Evolutionary conservation across 2,888 invertebrate genomes (phyloP), one percentile per base, ranked within the genome.

Genomic region (Exephanes ischioxanthus): DNA sequence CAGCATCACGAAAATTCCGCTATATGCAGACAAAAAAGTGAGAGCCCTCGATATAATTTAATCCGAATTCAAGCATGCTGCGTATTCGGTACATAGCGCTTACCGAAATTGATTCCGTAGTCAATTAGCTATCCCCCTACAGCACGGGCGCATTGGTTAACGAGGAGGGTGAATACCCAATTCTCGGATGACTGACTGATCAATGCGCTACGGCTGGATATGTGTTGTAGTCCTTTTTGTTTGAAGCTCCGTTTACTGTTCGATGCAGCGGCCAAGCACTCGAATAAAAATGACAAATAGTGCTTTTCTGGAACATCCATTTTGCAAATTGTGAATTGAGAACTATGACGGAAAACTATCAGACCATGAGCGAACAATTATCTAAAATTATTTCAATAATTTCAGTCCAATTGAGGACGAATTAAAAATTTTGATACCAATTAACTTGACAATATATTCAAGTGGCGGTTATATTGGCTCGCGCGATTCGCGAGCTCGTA

Each of bases 91-190:
- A 16, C 6, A 22, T 33, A 63, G n/a, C 14, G 45, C 30, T 53
- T 41, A 48, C 19, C 19, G 30, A 19, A 55, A 75, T 68, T 61
- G 75, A 80, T 75, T 80, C 61, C 14, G 33, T 14, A 26, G 58
- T 51, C 55, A 79, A 79, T 83, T 83, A 68, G 51, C 61, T 11
- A 83, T 67, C 73, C 48, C 37, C 19, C 3, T 33, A 22, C 67
- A 58, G 14, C 22, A 45, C 33, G 61, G 22, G 33, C 30, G 33
- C 68, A 73, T 78, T 73, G 73, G 73, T 78, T 26, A 68, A 73
- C 73, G 72, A 73, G 58, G n/a, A 22, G 14, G 33, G 45, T 71
- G 67, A 53, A 58, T 72, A 48, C 68, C 67, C 37, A 58, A 73
- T 71, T 58, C 30, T 73, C 53, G 83, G 37, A 72, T 68, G 72